Evolutionary conservation across 2,797 vertebrate species (phyloP).

Genomic region (Valencia hispanica): DNA sequence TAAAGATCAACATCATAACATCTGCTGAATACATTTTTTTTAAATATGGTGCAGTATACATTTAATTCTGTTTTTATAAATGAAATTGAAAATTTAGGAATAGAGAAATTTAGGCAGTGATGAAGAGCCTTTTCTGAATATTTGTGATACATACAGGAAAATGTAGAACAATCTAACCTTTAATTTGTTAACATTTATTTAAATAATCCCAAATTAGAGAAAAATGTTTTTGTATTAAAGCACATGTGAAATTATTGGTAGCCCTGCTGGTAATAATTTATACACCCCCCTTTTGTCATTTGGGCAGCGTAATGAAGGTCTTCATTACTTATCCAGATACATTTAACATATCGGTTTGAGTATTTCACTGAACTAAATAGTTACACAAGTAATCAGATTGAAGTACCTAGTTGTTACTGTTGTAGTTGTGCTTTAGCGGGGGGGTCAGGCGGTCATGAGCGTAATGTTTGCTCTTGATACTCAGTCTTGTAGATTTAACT

Average conservation of each 20-base stretch:
- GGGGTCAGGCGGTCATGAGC: too few relatives aligned
- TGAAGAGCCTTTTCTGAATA: background rate
- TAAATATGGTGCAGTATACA: background rate
- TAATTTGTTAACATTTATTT: background rate
- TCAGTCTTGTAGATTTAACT: too few relatives aligned
- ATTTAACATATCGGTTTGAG: too few relatives aligned
- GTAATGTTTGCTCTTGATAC: too few relatives aligned
- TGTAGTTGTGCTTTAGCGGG: too few relatives aligned
- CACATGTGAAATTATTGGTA: background rate
- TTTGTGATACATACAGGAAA: background rate
- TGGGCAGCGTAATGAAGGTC: background rate
- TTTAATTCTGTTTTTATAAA: background rate
- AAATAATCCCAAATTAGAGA: background rate
- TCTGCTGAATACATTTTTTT: conserved; percentile 32
- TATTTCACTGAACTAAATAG: too few relatives aligned
- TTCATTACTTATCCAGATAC: too few relatives aligned
- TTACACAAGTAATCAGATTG: too few relatives aligned
- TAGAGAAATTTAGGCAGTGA: background rate
- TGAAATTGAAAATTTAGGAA: too few relatives aligned
- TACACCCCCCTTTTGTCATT: background rate
- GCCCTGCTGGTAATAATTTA: background rate
- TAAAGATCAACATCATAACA: conserved; percentile 30
- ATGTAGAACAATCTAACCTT: background rate
- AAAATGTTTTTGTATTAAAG: background rate
- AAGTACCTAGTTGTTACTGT: too few relatives aligned